Evolutionary conservation across 2,888 invertebrate genomes (phyloP), one percentile per base, ranked within the genome.

Genomic region (Ornithoptera alexandrae): DNA sequence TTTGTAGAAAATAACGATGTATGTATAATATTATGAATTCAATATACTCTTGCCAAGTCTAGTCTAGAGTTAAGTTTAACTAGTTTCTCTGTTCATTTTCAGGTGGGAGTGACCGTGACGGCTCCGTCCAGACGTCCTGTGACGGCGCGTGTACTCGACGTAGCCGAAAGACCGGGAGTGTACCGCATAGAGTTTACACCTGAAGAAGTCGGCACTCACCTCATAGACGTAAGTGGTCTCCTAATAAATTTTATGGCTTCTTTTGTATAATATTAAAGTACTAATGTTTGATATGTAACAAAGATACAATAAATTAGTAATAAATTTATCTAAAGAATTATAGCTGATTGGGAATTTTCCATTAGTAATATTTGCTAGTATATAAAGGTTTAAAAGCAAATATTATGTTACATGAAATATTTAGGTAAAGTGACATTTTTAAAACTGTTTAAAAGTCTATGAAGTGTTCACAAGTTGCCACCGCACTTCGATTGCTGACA

Each of bases 151-250:
- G 96, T 98, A 72, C 93, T 97, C 79, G 97, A 97, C 81, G 96
- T 97, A 81, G 94, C 95, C 79, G 96, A 95, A 81, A 94, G 96
- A 42, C 93, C 94, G 72, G 97, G 97, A 75, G 96, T 97, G 74
- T 97, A 97, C 91, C 95, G 96, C 77, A 96, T 98, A 77, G 97
- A 98, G 89, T 99, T 98, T 90, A 96, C 97, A 59, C 97, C 98
- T 10, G 95, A 95, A 65, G 98, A 98, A 93, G 98, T 98, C 77
- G 98, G 98, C 79, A 98, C 97, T 74, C 98, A 99, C 89, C 94
- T 97, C 73, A 96, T 99, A 79, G 98, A 98, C 90, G 97, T 98
- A 81, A 94, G 93, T 79, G 17, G 57, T 30, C 22, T 5, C 46
- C n/a, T n/a, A 61, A 53, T n/a, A 53, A 6, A 53, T 17, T 39